Conservation (phyloP, 2,888 invertebrate genomes). For the Dolomedes plantarius region DNA sequence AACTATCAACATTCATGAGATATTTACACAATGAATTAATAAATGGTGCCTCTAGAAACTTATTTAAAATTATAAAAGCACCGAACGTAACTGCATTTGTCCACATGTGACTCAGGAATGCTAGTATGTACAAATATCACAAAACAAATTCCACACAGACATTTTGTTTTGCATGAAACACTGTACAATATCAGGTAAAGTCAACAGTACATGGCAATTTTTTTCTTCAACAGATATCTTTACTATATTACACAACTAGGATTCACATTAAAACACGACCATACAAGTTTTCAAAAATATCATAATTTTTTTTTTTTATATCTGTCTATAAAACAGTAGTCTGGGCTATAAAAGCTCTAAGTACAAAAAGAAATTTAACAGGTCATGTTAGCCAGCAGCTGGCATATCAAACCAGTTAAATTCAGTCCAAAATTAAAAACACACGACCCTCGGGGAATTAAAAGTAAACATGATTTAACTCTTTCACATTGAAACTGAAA, state of each 20-base stretch:
- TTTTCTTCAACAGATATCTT: conserved; percentile 27
- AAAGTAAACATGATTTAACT: neutral
- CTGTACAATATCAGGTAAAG: conserved; percentile 58
- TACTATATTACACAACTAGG: conserved; percentile 29
- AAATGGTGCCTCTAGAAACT: conserved; percentile 36
- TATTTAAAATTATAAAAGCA: conserved; percentile 57
- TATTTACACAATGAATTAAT: conserved; percentile 59
- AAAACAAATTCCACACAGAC: conserved; percentile 41
- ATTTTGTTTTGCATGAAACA: conserved; percentile 35
- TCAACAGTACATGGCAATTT: conserved; percentile 42
- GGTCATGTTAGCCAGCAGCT: neutral
- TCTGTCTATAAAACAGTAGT: conserved; percentile 44
- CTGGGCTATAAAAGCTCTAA: conserved; percentile 48
- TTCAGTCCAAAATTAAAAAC: neutral
- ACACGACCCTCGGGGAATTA: neutral
- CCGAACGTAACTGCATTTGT: conserved; percentile 20
- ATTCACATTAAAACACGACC: conserved; percentile 44
- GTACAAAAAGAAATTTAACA: neutral
- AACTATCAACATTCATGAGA: conserved; percentile 35
- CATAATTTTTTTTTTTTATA: conserved; percentile 15
- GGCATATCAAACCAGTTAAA: conserved; percentile 1
- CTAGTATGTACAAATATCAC: conserved; percentile 59
- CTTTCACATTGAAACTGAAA: too few relatives aligned
- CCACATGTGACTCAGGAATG: conserved; percentile 51
- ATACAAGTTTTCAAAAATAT: conserved; percentile 43